Conservation (phyloP, 2,888 invertebrate species). For the Iphiclides podalirius region DNA sequence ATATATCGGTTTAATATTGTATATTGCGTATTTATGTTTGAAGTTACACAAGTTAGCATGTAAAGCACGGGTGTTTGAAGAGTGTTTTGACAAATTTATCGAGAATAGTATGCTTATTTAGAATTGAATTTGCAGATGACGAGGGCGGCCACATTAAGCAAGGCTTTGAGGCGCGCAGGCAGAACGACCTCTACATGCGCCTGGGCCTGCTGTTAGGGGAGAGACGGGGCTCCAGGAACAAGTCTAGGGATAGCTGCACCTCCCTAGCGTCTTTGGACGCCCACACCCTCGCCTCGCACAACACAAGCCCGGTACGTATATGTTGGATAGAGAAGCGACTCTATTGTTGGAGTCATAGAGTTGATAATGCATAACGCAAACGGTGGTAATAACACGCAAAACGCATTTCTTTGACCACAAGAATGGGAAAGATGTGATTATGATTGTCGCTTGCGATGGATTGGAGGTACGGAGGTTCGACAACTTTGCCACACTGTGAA, state of each 20-base stretch:
- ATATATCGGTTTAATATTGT: not conserved
- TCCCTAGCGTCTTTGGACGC: conserved; percentile 81
- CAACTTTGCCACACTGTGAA: no score
- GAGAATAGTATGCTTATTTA: not conserved
- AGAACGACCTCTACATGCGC: conserved; percentile 91
- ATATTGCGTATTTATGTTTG: not conserved
- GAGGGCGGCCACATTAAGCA: conserved; percentile 86
- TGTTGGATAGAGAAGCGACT: not conserved
- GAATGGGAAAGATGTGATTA: no score
- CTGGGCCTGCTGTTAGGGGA: conserved; percentile 90
- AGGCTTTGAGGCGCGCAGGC: conserved; percentile 66
- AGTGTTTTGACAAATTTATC: conserved; percentile 3
- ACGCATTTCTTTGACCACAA: no score
- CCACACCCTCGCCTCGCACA: conserved; percentile 87
- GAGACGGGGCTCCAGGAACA: conserved; percentile 75
- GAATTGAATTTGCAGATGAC: conserved; percentile 77
- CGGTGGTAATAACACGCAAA: no score
- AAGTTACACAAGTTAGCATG: conserved; percentile 12
- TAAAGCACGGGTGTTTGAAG: conserved; percentile 13
- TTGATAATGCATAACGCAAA: no score
- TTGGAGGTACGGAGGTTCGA: no score
- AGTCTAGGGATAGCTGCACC: conserved; percentile 70
- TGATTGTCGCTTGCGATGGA: no score
- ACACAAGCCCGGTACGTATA: conserved; percentile 86
- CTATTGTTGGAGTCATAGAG: not conserved